Evolutionary conservation across 2,113 vertebrate species (phyloP), one percentile per base, ranked within the genome.

Genomic region (Piaya cayana): DNA sequence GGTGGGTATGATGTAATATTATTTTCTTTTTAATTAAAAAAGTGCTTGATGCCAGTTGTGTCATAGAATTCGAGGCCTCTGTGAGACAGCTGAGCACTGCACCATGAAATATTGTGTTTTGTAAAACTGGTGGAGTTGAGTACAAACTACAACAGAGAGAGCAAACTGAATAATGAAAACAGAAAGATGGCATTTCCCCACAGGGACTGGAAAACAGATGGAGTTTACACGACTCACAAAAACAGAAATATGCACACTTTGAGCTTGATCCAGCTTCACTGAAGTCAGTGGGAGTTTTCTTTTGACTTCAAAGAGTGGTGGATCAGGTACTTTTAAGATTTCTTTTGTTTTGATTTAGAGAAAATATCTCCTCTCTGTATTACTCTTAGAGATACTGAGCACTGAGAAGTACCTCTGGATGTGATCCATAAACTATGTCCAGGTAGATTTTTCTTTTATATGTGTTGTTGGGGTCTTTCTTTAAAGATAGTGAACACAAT

Each of bases 161-260:
- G 86, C 84, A 20, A 42, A 4, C 5, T 0, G 42, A 25, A 22
- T n/a, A 45, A 6, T 36, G 83, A 74, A 70, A 12, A 15, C 88
- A 50, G 71, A 76, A 50, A 67, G 81, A 30, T 30, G 67, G 74
- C 82, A 15, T 45, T 88, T 86, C 72, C 93, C 86, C 64, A 14
- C 50, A 59, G 86, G 93, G 68, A 23, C 23, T 1, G 83, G 39
- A 7, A 30, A 88, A 29, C 94, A 96, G 89, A 93, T 89, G 94
- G 93, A 75, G 84, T 59, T 89, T 56, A 23, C 81, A 82, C 39
- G 11, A 4, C 65, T 64, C 81, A 74, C 9, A 20, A 23, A 43
- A 68, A 64, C 84, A 94, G 84, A 30, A 89, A 75, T 30, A 6
- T 39, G 87, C 77, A 59, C 69, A 0, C 65, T 83, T 36, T 45